These are phyloP conservation scores for Physocephala rufipes DNA, from an alignment of 2,888 invertebrate genomes.

Conservation along the genomic window DNA sequence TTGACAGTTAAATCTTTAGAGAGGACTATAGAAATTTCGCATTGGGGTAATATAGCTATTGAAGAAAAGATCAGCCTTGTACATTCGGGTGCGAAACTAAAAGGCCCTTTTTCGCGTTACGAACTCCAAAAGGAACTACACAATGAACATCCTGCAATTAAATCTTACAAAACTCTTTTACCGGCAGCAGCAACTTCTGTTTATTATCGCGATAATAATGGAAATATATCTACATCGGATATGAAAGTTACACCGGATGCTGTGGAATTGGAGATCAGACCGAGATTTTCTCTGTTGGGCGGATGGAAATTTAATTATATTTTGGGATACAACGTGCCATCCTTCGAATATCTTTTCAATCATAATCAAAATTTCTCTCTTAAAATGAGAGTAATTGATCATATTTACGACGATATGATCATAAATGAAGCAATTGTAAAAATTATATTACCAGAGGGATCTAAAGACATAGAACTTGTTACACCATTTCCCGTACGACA, in stretches of 20 bases:
- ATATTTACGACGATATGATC: conserved; percentile 96
- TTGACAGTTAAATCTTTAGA: conserved; percentile 89
- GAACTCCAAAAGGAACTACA: conserved; percentile 95
- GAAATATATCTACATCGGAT: conserved; percentile 97
- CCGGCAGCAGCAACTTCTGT: conserved; percentile 93
- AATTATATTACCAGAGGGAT: conserved; percentile 94
- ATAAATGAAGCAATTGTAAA: conserved; percentile 88
- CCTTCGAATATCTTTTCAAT: conserved; percentile 92
- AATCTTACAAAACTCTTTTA: conserved; percentile 86
- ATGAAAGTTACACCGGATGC: conserved; percentile 88
- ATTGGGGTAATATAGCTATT: conserved; percentile 99
- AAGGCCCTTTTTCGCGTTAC: conserved; percentile 95
- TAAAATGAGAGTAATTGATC: conserved; percentile 95
- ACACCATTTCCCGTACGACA: conserved; percentile 84
- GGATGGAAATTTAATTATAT: conserved; percentile 99
- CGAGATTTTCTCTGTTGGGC: conserved; percentile 96
- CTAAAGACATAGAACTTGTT: conserved; percentile 80
- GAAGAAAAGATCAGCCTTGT: conserved; percentile 92
- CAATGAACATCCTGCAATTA: conserved; percentile 87
- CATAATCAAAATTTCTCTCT: conserved; percentile 82
- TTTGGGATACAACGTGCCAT: conserved; percentile 96
- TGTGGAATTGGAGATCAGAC: conserved; percentile 94
- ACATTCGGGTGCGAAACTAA: conserved; percentile 92
- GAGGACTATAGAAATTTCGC: conserved; percentile 93
- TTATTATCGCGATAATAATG: conserved; percentile 96